Conservation (phyloP, 2,888 invertebrate genomes). For the Dryobota labecula region DNA sequence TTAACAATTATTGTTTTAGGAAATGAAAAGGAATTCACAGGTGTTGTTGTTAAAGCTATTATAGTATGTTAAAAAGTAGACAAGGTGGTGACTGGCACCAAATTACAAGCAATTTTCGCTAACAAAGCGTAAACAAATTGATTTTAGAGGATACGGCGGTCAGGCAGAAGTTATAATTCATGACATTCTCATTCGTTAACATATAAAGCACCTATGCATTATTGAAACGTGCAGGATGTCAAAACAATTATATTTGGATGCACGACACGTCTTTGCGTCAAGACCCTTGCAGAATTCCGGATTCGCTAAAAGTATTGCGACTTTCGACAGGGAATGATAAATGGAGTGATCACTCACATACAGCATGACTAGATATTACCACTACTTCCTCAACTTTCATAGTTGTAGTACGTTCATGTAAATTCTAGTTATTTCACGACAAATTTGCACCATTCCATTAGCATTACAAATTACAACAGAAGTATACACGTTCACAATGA, state of each 20-base stretch:
- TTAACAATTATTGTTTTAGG: slow-evolving; percentile 26
- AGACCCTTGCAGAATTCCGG: slow-evolving; percentile 26
- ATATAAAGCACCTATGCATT: slow-evolving; percentile 40
- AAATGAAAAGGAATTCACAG: slow-evolving; percentile 25
- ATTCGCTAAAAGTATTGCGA: slow-evolving; percentile 4
- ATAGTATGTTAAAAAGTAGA: slow-evolving; percentile 9
- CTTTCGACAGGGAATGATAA: slow-evolving; percentile 19
- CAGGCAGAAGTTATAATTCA: slow-evolving; percentile 33
- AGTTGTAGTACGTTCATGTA: slow-evolving; percentile 35
- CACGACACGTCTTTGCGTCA: slow-evolving; percentile 11
- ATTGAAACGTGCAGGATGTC: slow-evolving; percentile 44
- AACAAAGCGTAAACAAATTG: slow-evolving; percentile 24
- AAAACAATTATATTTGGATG: slow-evolving; percentile 31
- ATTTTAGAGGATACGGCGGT: slow-evolving; percentile 13
- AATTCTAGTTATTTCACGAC: slow-evolving; percentile 33
- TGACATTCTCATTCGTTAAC: slow-evolving; percentile 28
- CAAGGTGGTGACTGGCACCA: slow-evolving; percentile 32
- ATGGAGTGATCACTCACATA: not conserved
- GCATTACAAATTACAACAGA: slow-evolving; percentile 26
- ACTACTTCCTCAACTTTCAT: slow-evolving; percentile 33
- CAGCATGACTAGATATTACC: not conserved
- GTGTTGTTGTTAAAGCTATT: slow-evolving; percentile 18
- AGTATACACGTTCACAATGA: not conserved
- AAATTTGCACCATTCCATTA: slow-evolving; percentile 30
- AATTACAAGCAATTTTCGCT: slow-evolving; percentile 35